Percentiles rank a stretch among this genome's conserved stretches.
Conservation (phyloP, 2,113 vertebrate genomes). For the Spea bombifrons region DNA sequence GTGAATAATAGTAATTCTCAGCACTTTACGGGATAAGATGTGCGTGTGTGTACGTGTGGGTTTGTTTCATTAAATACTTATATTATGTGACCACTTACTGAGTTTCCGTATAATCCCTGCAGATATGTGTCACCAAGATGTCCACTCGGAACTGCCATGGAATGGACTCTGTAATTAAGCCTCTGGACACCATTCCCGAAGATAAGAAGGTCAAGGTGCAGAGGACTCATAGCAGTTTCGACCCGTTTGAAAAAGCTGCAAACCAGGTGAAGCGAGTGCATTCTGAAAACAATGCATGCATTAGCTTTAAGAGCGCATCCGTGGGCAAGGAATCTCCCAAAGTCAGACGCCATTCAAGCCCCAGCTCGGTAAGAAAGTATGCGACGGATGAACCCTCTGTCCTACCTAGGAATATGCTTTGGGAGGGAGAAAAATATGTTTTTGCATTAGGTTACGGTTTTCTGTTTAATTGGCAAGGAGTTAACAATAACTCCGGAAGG, state of each 20-base stretch:
- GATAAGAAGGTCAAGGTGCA: conserved; percentile 94
- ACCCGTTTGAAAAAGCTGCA: conserved; percentile 87
- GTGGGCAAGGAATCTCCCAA: conserved; percentile 88
- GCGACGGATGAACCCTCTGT: not conserved
- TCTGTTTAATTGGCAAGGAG: too few relatives aligned
- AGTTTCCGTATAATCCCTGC: conserved; percentile 46
- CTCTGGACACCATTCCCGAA: conserved; percentile 96
- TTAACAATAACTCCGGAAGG: not conserved
- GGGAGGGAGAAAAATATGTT: not conserved
- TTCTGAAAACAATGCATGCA: conserved; percentile 95
- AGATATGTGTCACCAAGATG: conserved; percentile 99
- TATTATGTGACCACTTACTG: not conserved
- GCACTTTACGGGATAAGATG: not conserved
- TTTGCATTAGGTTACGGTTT: not conserved
- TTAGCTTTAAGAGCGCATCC: conserved; percentile 82
- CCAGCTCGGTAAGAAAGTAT: conserved; percentile 82
- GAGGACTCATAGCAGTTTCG: conserved; percentile 91
- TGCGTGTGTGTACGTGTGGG: not conserved
- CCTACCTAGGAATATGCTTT: not conserved
- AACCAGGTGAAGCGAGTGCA: conserved; percentile 95
- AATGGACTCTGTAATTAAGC: conserved; percentile 91
- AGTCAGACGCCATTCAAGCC: conserved; percentile 88
- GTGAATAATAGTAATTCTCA: conserved; percentile 1
- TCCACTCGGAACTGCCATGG: conserved; percentile 95
- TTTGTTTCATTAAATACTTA: not conserved